A percentile compares a stretch with the other conserved stretches of the same genome.
phyloP scores from a whole-genome alignment of 2,113 vertebrate species.

The Gnathonemus echidnorhynchus region DNA sequence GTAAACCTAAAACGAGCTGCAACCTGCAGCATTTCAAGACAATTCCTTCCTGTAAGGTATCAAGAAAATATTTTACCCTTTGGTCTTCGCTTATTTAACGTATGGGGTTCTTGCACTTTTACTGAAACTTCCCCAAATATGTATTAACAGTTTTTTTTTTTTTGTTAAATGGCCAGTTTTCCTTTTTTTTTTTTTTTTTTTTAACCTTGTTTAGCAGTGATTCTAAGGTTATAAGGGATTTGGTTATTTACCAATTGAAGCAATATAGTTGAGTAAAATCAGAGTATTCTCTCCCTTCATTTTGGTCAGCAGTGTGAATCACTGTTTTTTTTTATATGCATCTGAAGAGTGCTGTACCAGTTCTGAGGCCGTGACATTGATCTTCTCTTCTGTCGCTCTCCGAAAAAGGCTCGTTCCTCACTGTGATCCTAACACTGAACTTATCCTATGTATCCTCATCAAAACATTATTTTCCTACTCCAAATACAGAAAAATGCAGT shows the following conservation, averaged over 20 bases:
- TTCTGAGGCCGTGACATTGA: not conserved
- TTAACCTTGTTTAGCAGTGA: not conserved
- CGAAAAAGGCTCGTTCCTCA: not conserved
- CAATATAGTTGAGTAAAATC: not conserved
- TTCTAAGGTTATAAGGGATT: not conserved
- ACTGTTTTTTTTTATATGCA: not conserved
- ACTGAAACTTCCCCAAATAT: constrained; percentile 42
- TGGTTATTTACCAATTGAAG: not conserved
- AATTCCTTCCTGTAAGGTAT: not conserved
- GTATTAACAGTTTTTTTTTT: not conserved
- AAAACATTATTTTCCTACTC: constrained; percentile 4
- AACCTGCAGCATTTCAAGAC: constrained; percentile 12
- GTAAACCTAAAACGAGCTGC: constrained; percentile 19
- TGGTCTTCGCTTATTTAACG: constrained; percentile 44
- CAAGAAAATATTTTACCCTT: constrained; percentile 37
- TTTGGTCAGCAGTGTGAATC: not conserved
- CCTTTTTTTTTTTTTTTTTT: constrained; percentile 19
- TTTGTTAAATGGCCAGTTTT: constrained; percentile 44
- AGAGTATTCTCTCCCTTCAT: not conserved
- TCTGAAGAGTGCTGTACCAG: not conserved
- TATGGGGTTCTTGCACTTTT: constrained; percentile 57
- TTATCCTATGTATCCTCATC: constrained; percentile 10
- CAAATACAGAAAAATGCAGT: not conserved
- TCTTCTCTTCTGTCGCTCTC: not conserved
- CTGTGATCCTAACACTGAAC: not conserved